These are phyloP conservation scores for Coccyzus lansbergi DNA, from an alignment of 2,797 vertebrate genomes.

Conservation along the genomic window DNA sequence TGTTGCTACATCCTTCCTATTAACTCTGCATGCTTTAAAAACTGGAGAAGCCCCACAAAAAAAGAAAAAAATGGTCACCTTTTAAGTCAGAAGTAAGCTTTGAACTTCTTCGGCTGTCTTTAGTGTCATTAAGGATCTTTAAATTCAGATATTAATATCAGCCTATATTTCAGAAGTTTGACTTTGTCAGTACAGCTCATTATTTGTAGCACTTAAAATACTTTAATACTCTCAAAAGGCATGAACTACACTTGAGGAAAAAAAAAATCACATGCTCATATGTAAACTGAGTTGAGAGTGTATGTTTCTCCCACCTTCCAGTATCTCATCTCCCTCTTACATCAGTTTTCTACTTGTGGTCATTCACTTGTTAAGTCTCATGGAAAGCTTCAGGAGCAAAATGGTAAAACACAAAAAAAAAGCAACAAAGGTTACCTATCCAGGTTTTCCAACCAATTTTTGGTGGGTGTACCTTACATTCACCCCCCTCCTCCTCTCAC, in stretches of 20 bases:
- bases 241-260: background rate
- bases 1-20: background rate
- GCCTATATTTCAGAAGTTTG: background rate
- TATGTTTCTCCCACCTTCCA: background rate
- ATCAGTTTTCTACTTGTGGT: background rate
- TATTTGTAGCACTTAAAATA: background rate
- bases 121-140: background rate
- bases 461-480: background rate
- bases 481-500: background rate
- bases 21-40: background rate
- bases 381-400: background rate
- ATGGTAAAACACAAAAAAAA: background rate
- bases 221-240: background rate
- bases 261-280: background rate
- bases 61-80: background rate
- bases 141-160: background rate
- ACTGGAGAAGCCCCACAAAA: background rate
- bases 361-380: background rate
- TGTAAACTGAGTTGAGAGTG: background rate
- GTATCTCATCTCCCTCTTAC: background rate
- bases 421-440: background rate
- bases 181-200: background rate
- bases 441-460: background rate
- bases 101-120: background rate
- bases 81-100: background rate